Percentiles rank a stretch among this genome's conserved stretches.
Conservation (phyloP, 2,113 vertebrate genomes). For the Phocoena sinus region DNA sequence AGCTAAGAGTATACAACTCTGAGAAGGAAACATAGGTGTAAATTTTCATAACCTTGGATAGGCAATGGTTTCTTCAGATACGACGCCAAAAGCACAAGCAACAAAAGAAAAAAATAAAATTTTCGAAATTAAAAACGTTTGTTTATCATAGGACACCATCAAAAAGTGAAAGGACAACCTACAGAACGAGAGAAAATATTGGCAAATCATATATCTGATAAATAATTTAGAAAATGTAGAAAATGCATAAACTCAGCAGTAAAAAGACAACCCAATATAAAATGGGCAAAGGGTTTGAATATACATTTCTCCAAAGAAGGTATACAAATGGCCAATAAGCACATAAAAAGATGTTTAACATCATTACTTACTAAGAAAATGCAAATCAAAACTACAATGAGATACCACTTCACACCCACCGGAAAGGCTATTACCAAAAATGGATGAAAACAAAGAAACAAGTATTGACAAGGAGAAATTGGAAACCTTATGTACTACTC, state of each 20-base stretch:
- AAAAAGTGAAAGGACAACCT: neutral
- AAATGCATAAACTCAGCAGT: neutral
- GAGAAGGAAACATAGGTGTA: neutral
- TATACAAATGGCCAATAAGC: neutral
- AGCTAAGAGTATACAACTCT: neutral
- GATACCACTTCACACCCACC: neutral
- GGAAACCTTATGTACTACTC: neutral
- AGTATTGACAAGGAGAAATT: neutral
- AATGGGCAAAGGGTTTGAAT: neutral
- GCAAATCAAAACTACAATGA: neutral
- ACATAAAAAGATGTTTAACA: neutral
- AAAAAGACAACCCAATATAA: neutral
- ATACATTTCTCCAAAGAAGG: neutral
- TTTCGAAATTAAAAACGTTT: neutral
- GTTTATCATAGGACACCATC: neutral
- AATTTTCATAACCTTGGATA: neutral
- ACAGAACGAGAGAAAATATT: neutral
- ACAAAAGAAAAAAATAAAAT: neutral
- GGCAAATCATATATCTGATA: neutral
- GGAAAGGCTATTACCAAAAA: neutral
- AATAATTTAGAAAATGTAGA: neutral
- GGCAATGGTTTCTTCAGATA: neutral
- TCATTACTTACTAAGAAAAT: neutral
- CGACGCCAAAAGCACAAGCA: neutral
- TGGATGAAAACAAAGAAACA: neutral